A percentile compares a stretch with the other conserved stretches of the same genome.
Evolutionary conservation across 2,113 vertebrate genomes (phyloP).

Genomic region (Pampusana beccarii): DNA sequence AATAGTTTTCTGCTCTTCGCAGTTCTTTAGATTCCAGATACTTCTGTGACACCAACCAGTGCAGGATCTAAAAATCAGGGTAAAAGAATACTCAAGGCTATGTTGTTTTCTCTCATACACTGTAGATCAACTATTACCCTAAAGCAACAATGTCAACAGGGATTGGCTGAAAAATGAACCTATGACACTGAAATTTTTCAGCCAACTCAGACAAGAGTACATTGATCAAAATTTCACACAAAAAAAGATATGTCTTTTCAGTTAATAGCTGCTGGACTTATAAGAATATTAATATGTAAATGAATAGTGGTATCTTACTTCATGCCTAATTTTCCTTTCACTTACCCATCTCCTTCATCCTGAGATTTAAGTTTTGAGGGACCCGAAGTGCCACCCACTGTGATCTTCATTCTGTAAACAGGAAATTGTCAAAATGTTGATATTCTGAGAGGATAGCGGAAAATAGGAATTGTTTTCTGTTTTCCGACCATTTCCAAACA

Average conservation of each 20-base stretch:
- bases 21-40: not conserved
- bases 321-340: not conserved
- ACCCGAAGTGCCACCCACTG: not conserved
- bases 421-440: constrained; percentile 66
- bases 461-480: constrained; percentile 70
- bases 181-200: not conserved
- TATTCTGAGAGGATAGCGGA: constrained; percentile 60
- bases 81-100: not conserved
- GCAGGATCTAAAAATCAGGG: not conserved
- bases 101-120: not conserved
- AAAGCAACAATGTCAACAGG: not conserved
- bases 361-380: not conserved
- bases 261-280: not conserved
- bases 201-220: not conserved
- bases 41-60: not conserved
- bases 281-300: not conserved
- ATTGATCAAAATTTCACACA: not conserved
- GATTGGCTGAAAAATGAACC: not conserved
- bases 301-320: not conserved
- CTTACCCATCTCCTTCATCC: not conserved
- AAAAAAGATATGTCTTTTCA: not conserved
- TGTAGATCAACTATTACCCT: not conserved
- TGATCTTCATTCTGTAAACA: not conserved
- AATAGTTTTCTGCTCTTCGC: not conserved
- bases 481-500: constrained; percentile 62